Percentiles rank a stretch among this genome's conserved stretches.
These are phyloP conservation scores for Chloroceryle amazona DNA, from an alignment of 2,797 vertebrate genomes.

Conservation along the genomic window DNA sequence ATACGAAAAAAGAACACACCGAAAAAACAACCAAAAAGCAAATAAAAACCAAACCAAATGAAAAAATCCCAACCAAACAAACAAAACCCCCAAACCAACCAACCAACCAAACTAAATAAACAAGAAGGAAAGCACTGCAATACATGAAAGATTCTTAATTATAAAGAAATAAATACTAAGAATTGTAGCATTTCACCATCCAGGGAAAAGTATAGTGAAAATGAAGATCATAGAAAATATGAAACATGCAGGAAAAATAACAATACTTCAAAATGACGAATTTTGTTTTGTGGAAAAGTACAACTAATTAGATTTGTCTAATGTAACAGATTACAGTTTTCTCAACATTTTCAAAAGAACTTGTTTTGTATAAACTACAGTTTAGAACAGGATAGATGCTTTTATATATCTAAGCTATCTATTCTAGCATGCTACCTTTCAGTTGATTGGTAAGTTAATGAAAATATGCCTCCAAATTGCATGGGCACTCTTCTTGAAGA, in stretches of 20 bases:
- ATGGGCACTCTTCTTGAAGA: not conserved
- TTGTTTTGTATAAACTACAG: not conserved
- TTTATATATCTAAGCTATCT: not conserved
- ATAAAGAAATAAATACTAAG: not conserved
- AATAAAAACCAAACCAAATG: too few relatives aligned
- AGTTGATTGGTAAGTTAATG: not conserved
- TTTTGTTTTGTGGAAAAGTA: not conserved
- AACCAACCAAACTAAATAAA: too few relatives aligned
- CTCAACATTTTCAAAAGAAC: slow-evolving; percentile 12
- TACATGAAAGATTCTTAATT: not conserved
- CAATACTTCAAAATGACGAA: slow-evolving; percentile 19
- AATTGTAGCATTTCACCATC: not conserved
- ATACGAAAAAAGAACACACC: not conserved
- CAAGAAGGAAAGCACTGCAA: rapidly evolving
- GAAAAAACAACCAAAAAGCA: not conserved
- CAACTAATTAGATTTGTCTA: slow-evolving; percentile 25
- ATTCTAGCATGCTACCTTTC: not conserved
- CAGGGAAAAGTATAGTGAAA: not conserved
- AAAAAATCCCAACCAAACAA: too few relatives aligned
- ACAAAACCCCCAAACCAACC: too few relatives aligned
- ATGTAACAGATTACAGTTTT: not conserved
- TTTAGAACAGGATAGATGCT: not conserved
- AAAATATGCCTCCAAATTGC: not conserved
- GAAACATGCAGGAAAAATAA: not conserved
- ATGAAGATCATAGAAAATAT: slow-evolving; percentile 7